These are phyloP conservation scores for Epizoanthus ramosus DNA, from an alignment of 92 coral and sea anemone genomes.

Conservation along the genomic window DNA sequence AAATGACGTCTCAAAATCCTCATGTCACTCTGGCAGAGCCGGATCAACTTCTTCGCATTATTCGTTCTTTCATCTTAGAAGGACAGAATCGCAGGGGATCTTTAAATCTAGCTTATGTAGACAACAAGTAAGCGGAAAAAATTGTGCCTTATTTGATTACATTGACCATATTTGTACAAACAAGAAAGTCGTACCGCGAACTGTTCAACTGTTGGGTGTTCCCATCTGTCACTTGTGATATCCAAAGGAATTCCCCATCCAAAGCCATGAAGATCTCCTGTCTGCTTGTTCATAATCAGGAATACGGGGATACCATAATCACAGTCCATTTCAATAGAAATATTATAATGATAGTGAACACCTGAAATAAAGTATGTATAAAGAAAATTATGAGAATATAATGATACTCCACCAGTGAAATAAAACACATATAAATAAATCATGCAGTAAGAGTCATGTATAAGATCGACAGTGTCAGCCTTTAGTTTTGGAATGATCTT, in stretches of 20 bases:
- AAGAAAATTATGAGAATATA: no score
- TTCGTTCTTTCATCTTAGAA: no score
- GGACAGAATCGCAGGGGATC: no score
- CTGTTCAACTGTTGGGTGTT: slow-evolving; percentile 61
- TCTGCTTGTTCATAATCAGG: slow-evolving; percentile 60
- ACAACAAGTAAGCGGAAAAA: no score
- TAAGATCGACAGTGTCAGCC: neutral
- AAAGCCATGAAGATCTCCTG: slow-evolving; percentile 74
- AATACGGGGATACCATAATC: slow-evolving; percentile 81
- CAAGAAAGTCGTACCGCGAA: slow-evolving; percentile 58
- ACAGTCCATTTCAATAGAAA: slow-evolving; percentile 75
- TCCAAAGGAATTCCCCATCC: slow-evolving; percentile 80
- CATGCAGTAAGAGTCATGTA: neutral
- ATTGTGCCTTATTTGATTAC: no score
- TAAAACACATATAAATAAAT: neutral
- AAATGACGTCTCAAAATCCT: no score
- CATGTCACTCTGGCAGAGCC: no score
- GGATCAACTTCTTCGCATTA: no score
- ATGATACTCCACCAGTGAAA: no score
- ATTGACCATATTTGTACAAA: neutral
- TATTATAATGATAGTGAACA: slow-evolving; percentile 84
- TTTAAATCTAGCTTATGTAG: no score
- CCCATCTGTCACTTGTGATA: slow-evolving; percentile 72
- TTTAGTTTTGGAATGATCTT: no score
- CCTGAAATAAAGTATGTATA: slow-evolving; percentile 47